Conservation (phyloP, 2,113 vertebrate species). For the Manacus vitellinus region DNA sequence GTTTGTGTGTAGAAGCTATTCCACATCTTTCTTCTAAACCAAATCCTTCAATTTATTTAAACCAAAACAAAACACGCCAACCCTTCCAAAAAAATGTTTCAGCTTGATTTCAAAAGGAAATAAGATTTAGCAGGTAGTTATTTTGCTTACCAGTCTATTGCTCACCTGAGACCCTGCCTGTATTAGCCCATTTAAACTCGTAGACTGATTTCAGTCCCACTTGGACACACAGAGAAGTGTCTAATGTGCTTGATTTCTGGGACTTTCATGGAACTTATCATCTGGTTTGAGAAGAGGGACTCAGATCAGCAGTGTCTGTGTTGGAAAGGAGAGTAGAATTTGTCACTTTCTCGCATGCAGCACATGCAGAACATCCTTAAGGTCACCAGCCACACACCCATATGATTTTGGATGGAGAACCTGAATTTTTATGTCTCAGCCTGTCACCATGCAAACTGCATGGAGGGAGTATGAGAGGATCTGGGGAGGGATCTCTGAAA, state of each 20-base stretch:
- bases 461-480: not conserved
- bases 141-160: fast-evolving
- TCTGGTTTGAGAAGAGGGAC: not conserved
- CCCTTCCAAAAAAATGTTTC: not conserved
- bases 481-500: not conserved
- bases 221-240: not conserved
- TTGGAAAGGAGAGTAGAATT: not conserved
- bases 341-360: not conserved
- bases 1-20: not conserved
- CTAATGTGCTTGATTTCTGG: not conserved
- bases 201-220: not conserved
- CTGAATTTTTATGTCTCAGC: not conserved
- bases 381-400: not conserved
- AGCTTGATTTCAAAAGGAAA: not conserved
- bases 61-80: not conserved
- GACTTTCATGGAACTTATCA: not conserved
- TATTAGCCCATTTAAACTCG: not conserved
- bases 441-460: not conserved
- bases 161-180: not conserved
- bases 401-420: not conserved
- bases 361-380: fast-evolving
- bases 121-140: not conserved
- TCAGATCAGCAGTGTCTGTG: not conserved
- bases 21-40: not conserved
- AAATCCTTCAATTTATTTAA: not conserved